Conservation (phyloP, 2,888 invertebrate species). For the Dichetophora obliterata region DNA sequence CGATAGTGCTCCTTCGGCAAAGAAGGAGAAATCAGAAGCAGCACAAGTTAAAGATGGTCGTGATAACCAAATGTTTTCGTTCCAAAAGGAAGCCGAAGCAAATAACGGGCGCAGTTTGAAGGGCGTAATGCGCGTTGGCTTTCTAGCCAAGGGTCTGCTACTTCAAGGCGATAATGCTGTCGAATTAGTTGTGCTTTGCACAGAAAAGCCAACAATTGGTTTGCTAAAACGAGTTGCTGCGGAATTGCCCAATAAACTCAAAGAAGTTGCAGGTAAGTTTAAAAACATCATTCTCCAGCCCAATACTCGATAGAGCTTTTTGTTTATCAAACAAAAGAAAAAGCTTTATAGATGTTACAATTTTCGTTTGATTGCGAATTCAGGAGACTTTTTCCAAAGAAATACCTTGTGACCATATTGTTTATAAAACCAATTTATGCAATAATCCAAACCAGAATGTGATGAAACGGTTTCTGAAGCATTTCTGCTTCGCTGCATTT, state of each 20-base stretch:
- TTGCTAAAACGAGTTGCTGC: conserved; percentile 89
- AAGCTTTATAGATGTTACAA: conserved; percentile 34
- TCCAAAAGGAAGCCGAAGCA: conserved; percentile 76
- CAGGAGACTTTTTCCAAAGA: conserved; percentile 66
- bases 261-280: conserved; percentile 77
- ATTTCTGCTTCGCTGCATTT: conserved; percentile 39
- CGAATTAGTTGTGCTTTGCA: conserved; percentile 93
- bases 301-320: conserved; percentile 36
- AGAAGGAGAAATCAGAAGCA: conserved; percentile 65
- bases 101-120: conserved; percentile 82
- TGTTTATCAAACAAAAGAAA: not conserved
- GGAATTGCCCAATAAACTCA: conserved; percentile 85
- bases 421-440: conserved; percentile 18
- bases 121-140: conserved; percentile 97
- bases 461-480: conserved; percentile 20
- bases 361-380: conserved; percentile 12
- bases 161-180: conserved; percentile 91
- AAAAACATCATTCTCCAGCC: not conserved
- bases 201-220: conserved; percentile 91
- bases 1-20: conserved; percentile 55
- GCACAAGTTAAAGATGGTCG: conserved; percentile 78
- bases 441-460: not conserved
- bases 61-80: conserved; percentile 84
- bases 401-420: conserved; percentile 56
- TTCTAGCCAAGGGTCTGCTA: conserved; percentile 87